Conservation (phyloP, 1,140 invertebrate genomes). For the Heliconius himera region DNA sequence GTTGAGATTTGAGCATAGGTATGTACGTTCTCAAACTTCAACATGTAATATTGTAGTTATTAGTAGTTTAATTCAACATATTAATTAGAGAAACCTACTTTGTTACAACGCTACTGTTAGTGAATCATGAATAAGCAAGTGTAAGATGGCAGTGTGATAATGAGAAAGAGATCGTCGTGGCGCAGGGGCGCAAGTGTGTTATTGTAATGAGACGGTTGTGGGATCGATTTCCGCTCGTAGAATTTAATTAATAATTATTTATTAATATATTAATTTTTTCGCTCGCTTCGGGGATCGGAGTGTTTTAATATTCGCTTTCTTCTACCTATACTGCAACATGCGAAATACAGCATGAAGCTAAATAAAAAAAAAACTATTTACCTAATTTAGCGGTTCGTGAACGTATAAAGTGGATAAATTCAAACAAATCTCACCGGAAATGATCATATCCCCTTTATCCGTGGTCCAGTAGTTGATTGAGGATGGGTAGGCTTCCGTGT, state of each 20-base stretch:
- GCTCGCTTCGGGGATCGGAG: too few species aligned
- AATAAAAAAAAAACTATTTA: too few species aligned
- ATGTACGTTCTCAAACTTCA: conserved; percentile 17
- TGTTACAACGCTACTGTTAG: neutral
- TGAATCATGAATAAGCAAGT: conserved; percentile 12
- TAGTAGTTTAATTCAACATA: neutral
- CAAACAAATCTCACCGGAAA: conserved; percentile 88
- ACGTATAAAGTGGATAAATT: neutral
- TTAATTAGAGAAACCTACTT: neutral
- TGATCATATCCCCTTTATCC: conserved; percentile 93
- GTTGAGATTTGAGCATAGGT: conserved; percentile 36
- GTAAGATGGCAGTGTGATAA: neutral
- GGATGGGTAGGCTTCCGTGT: conserved; percentile 82
- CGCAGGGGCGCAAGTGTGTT: too few species aligned
- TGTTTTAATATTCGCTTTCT: too few species aligned
- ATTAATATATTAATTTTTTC: too few species aligned
- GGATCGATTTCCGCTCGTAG: too few species aligned
- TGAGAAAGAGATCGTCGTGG: too few species aligned
- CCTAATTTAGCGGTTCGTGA: neutral
- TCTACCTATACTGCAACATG: too few species aligned
- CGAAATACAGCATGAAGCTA: too few species aligned
- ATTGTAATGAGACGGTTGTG: too few species aligned
- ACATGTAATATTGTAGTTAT: neutral
- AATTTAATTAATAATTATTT: too few species aligned
- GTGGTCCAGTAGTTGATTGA: conserved; percentile 85